A percentile compares a stretch with the other conserved stretches of the same genome.
These are phyloP conservation scores for Halictus quadricinctus DNA, from an alignment of 2,888 invertebrate genomes.

Conservation along the genomic window DNA sequence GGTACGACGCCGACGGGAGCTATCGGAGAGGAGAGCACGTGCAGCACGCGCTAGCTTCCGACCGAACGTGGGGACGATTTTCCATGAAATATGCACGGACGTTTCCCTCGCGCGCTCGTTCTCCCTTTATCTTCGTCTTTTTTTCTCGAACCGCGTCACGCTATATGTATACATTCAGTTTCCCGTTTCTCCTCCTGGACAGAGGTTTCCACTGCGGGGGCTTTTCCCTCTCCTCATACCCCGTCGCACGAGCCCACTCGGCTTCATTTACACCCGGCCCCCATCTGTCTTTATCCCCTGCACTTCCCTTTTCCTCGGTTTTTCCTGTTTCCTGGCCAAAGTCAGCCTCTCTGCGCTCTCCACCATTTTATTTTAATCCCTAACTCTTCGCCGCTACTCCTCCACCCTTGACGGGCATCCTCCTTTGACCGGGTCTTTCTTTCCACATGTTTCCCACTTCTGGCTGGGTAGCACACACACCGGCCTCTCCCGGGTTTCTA, in stretches of 20 bases:
- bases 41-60: conserved; percentile 58
- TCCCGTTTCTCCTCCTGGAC: conserved; percentile 7
- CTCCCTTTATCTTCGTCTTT: not conserved
- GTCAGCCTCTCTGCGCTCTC: not conserved
- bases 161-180: conserved; percentile 9
- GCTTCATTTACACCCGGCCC: conserved; percentile 21
- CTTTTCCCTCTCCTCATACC: not conserved
- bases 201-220: conserved; percentile 15
- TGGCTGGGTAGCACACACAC: not conserved
- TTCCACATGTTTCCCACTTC: conserved; percentile 12
- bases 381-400: not conserved
- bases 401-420: not conserved
- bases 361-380: conserved; percentile 32
- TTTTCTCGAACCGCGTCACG: conserved; percentile 6
- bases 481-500: not conserved
- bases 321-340: conserved; percentile 39
- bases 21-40: conserved; percentile 57
- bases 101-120: conserved; percentile 38
- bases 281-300: conserved; percentile 29
- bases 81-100: conserved; percentile 64
- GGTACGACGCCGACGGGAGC: conserved; percentile 52
- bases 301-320: conserved; percentile 9
- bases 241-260: not conserved
- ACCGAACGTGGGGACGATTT: conserved; percentile 62
- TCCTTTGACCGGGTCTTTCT: conserved; percentile 21